Conservation (phyloP, 1,140 invertebrate species). For the Rhagoletis zephyria region DNA sequence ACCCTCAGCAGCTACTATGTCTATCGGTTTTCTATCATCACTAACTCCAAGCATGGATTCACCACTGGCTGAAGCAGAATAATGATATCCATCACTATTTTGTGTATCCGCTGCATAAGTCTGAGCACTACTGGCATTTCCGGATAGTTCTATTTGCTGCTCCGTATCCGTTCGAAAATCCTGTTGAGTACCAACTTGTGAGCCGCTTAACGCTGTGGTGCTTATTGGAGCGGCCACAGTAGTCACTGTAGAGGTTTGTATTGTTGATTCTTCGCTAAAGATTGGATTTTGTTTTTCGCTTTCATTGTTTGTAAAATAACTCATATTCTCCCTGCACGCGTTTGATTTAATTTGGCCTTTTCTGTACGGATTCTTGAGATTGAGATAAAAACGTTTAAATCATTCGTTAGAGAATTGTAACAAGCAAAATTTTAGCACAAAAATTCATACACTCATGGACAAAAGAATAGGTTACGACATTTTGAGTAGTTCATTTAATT, state of each 20-base stretch:
- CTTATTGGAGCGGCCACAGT: constrained; percentile 53
- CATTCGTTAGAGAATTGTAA: no score
- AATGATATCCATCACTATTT: background rate
- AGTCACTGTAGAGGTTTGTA: constrained; percentile 58
- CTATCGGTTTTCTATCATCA: background rate
- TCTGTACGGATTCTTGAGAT: background rate
- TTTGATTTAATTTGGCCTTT: background rate
- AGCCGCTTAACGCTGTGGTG: background rate
- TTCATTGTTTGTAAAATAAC: constrained; percentile 55
- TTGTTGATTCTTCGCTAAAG: constrained; percentile 53
- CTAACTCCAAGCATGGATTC: constrained; percentile 1
- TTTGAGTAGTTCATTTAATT: no score
- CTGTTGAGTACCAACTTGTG: background rate
- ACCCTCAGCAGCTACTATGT: background rate
- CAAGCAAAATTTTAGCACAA: no score
- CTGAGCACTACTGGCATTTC: background rate
- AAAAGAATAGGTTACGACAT: no score
- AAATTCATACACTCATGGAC: no score
- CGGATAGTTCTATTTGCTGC: background rate
- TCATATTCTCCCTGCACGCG: constrained; percentile 54
- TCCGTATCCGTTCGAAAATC: background rate
- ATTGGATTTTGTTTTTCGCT: constrained; percentile 49
- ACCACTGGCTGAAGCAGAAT: background rate
- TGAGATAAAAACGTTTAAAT: background rate
- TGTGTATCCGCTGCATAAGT: background rate